Base-by-base conservation (phyloP, 2,797 vertebrate genomes). In the Leptodon cayanensis region DNA sequence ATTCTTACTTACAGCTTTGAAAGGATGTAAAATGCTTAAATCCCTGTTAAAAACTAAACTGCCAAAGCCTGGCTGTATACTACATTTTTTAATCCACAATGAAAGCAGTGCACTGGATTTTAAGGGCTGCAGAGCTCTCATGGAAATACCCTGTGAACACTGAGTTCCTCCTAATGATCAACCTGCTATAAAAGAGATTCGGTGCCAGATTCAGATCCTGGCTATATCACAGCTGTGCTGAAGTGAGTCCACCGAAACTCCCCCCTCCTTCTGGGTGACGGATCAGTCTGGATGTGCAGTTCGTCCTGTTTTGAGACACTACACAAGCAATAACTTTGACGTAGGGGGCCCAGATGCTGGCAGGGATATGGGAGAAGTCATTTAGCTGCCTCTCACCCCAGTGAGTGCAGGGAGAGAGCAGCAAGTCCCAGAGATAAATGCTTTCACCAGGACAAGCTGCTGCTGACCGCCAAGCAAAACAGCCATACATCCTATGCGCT, bases 11-110 rank as follows among this genome's bases (percentile, higher is more conserved):
- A 77, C 31, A 85, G 67, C 84, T 89, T 59, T 66, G 67, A 77
- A 92, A 74, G 65, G 90, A 96, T 96, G 91, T 81, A 8, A 94
- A 95, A 87, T 24, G 71, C 78, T 83, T 77, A 87, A 95, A 85
- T 81, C 84, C 82, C 42, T 83, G 31, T 89, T 83, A 92, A 93
- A 94, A 78, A 57, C 63, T 67, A 47, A 92, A 70, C 50, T 62
- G 83, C 63, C 82, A 85, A 90, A 83, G 74, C 91, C 70, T 71
- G 59, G 46, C 92, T 65, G 52, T 47, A 71, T 22, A 11, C 31
- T 55, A 42, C 40, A 39, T 52, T 70, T 65, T 79, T 61, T 46
- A 87, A 92, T 83, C 96, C 79, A 31, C 69, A 92, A 31, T 13
- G 37, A 83, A 85, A 87, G 87, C 33, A 35, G 20, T 1, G 7